Evolutionary conservation across 1,140 invertebrate genomes (phyloP), one percentile per base, ranked within the genome.

Genomic region (Drosophila melanogaster): DNA sequence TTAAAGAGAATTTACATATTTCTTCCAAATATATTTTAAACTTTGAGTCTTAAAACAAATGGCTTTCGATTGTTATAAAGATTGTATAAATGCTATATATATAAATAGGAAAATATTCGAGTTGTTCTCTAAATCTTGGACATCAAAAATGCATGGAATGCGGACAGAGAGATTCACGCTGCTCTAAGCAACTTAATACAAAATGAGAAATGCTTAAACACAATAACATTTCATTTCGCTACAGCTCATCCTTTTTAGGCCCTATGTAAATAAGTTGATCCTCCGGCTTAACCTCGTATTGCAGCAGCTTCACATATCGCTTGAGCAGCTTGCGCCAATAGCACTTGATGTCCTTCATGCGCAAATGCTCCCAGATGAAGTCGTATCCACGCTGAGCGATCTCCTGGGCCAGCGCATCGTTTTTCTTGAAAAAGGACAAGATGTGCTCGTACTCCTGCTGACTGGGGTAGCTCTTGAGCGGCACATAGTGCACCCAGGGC

Each of bases 401-500:
- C 89, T 95, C 93, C 90, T 95, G 93, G 1, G 95, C 95, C 50
- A 97, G 60, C 4, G 93, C 92, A 90, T 98, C 96, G 93, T 99
- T 94, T 47, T 95, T 93, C 77, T 94, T 94, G 14, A 96, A 96
- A 94, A 97, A 99, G 49, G 95, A 81, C 33, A 99, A 93, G 1
- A 98, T 92, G 37, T 95, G 93, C 84, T 94, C 93, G 4, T 98
- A 93, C 66, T 97, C 94, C 58, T 95, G 90, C 91, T 96, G 93
- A 24, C 92, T 94, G 30, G 96, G 95, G 81, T 95, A 94, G 53
- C 94, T 94, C n/a, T 94, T 93, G 1, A 99, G 94, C 6, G 98
- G 98, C 78, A 99, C 95, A 90, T 98, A 99, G 93, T 99, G 98
- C 47, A 98, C 94, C 98, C 98, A 99, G 3, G 98, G 98, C 92